phyloP scores from a whole-genome alignment of 2,888 invertebrate genomes.

The Campoplex capitator region DNA sequence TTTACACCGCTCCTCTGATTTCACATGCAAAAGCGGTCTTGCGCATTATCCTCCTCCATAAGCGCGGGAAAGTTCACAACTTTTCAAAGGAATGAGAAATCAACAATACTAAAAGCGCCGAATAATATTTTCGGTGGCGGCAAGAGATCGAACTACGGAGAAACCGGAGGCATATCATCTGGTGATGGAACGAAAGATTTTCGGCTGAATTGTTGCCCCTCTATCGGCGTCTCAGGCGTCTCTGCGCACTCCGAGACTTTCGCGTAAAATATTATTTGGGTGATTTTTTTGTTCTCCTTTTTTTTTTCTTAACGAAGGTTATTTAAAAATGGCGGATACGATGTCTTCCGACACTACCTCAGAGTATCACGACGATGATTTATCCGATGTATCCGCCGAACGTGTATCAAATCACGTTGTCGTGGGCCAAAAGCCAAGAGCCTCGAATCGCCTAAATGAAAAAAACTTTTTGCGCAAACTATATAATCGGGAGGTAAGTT shows the following conservation, averaged over 20 bases:
- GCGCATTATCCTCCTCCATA: neutral
- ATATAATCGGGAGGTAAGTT: slow-evolving; percentile 87
- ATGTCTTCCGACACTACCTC: slow-evolving; percentile 84
- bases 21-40: too few species aligned
- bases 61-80: neutral
- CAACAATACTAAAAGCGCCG: neutral
- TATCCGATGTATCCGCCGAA: slow-evolving; percentile 82
- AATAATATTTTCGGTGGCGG: neutral
- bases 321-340: slow-evolving; percentile 85
- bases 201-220: slow-evolving; percentile 48
- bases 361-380: slow-evolving; percentile 82
- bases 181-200: slow-evolving; percentile 24
- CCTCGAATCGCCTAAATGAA: slow-evolving; percentile 76
- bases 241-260: slow-evolving; percentile 56
- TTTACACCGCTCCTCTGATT: too few species aligned
- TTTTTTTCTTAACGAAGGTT: slow-evolving; percentile 75
- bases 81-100: neutral
- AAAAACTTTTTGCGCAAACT: slow-evolving; percentile 85
- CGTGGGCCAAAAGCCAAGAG: slow-evolving; percentile 80
- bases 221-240: slow-evolving; percentile 36
- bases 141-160: slow-evolving; percentile 6
- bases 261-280: slow-evolving; percentile 62
- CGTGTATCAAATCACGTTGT: slow-evolving; percentile 80
- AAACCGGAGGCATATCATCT: neutral
- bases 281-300: slow-evolving; percentile 42